Percentiles rank a stretch among this genome's conserved stretches.
phyloP scores from a whole-genome alignment of 1,140 invertebrate species.

The Dreissena polymorpha region DNA sequence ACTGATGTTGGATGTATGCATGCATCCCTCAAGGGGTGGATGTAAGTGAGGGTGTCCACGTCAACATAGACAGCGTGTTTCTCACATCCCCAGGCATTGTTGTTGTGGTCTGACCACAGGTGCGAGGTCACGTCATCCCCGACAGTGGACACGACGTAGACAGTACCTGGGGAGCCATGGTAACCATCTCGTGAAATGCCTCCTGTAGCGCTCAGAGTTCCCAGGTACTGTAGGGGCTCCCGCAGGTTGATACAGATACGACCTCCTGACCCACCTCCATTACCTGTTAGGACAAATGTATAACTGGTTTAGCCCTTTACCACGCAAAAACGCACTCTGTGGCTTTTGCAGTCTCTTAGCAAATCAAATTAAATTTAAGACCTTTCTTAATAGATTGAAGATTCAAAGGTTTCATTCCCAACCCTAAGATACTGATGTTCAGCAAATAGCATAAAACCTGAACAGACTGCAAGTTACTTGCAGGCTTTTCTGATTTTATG shows the following conservation, averaged over 20 bases:
- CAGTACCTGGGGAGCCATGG: constrained; percentile 63
- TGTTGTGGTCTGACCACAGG: constrained; percentile 61
- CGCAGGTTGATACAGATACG: constrained; percentile 61
- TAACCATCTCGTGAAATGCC: constrained; percentile 39
- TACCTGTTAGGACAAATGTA: constrained; percentile 46
- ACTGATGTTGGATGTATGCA: constrained; percentile 52
- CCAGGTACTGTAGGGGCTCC: constrained; percentile 60
- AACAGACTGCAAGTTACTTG: too few species aligned
- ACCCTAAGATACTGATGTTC: too few species aligned
- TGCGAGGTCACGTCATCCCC: constrained; percentile 50
- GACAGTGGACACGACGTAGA: constrained; percentile 57
- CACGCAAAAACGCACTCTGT: too few species aligned
- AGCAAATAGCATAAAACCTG: too few species aligned
- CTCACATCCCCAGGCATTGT: constrained; percentile 38
- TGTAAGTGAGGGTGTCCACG: constrained; percentile 35
- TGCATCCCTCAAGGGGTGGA: constrained; percentile 59
- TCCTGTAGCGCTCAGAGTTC: constrained; percentile 56
- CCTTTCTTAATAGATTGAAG: too few species aligned
- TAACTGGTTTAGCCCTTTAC: too few species aligned
- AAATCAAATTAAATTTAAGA: too few species aligned
- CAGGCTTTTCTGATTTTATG: too few species aligned
- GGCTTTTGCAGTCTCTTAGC: too few species aligned
- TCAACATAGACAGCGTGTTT: constrained; percentile 54
- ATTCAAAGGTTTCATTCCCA: too few species aligned
- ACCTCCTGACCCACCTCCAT: constrained; percentile 69